Conservation (phyloP, 2,113 vertebrate species). For the Bothrops jararaca region DNA sequence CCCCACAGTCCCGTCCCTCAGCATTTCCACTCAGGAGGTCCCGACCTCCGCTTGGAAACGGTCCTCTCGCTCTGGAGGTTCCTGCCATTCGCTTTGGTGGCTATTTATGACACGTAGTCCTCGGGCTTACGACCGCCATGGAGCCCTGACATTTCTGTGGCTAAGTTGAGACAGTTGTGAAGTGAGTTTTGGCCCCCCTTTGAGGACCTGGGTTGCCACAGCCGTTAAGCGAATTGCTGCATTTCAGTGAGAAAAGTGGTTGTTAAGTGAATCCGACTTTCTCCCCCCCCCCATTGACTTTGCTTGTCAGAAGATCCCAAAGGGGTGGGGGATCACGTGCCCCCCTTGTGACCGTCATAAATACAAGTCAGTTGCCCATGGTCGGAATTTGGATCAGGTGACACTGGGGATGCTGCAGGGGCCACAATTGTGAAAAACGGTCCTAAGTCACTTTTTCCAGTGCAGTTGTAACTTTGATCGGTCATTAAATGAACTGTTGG, state of each 20-base stretch:
- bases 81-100: no score
- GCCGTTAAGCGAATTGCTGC: no score
- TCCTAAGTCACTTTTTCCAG: background rate
- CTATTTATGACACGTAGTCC: no score
- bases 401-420: background rate
- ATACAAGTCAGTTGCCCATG: background rate
- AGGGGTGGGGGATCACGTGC: background rate
- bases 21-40: background rate
- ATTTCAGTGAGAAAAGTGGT: no score
- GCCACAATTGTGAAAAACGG: background rate
- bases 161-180: no score
- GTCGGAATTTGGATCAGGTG: background rate
- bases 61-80: background rate
- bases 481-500: background rate
- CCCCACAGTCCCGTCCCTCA: no score
- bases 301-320: background rate
- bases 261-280: no score
- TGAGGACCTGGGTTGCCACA: no score
- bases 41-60: background rate
- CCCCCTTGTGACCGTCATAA: background rate
- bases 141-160: no score
- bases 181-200: no score
- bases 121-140: no score
- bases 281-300: background rate
- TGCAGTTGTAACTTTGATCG: background rate